phyloP scores from a whole-genome alignment of 2,888 invertebrate species.

The Chrysolina haemoptera region DNA sequence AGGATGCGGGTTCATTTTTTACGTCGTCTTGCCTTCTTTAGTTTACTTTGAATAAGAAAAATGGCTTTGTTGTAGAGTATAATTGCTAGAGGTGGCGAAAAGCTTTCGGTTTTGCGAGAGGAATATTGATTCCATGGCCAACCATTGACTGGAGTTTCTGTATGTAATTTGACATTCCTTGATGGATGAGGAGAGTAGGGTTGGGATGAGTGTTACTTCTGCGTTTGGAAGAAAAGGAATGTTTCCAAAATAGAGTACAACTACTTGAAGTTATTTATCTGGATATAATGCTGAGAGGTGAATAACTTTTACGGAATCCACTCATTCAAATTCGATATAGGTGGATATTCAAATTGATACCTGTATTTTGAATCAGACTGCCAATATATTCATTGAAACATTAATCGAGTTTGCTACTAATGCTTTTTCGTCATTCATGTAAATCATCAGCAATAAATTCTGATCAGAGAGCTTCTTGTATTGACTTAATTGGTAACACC shows the following conservation, averaged over 20 bases:
- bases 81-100: constrained; percentile 18
- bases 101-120: not conserved
- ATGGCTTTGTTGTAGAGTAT: constrained; percentile 12
- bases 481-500: not conserved
- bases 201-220: not conserved
- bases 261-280: too few species aligned
- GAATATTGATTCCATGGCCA: constrained; percentile 1
- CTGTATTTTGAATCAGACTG: not conserved
- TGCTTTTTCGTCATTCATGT: constrained; percentile 4
- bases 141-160: not conserved
- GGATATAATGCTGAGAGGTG: too few species aligned
- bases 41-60: constrained; percentile 21
- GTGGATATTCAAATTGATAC: not conserved
- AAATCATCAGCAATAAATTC: not conserved
- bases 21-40: constrained; percentile 39
- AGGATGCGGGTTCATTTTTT: constrained; percentile 61
- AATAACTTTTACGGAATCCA: not conserved
- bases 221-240: not conserved
- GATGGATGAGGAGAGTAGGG: not conserved
- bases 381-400: not conserved
- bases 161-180: not conserved
- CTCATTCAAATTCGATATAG: not conserved
- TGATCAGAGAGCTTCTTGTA: not conserved
- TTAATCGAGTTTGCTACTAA: not conserved
- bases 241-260: too few species aligned